Evolutionary conservation across 2,888 invertebrate species (phyloP).

Genomic region (Epiblema foenella): DNA sequence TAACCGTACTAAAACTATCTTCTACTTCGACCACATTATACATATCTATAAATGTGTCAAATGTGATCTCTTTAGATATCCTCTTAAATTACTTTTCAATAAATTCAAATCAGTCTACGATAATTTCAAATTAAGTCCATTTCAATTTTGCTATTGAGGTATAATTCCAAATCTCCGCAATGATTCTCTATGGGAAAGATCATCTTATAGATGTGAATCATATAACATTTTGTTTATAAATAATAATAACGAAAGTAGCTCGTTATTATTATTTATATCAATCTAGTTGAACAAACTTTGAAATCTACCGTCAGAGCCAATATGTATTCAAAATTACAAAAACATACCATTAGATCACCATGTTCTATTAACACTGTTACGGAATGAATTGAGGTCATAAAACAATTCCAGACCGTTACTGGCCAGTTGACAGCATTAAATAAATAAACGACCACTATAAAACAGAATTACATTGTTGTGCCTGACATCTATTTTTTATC

Average conservation of each 20-base stretch:
- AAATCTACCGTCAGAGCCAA: neutral
- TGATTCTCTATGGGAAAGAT: neutral
- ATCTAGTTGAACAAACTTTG: neutral
- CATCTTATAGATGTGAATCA: neutral
- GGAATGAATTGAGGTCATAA: slow-evolving; percentile 42
- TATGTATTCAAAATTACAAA: neutral
- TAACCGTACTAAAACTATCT: neutral
- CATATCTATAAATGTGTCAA: neutral
- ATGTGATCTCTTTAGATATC: neutral
- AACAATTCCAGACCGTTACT: slow-evolving; percentile 59
- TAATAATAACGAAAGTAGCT: neutral
- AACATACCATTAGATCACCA: neutral
- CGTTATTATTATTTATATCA: too few species aligned
- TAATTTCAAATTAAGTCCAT: neutral
- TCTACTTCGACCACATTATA: neutral
- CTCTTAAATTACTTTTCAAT: neutral
- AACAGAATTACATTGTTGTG: slow-evolving; percentile 68
- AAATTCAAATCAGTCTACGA: neutral
- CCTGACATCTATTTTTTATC: slow-evolving; percentile 65
- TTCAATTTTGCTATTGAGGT: neutral
- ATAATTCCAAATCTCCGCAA: neutral
- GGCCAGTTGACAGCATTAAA: slow-evolving; percentile 56
- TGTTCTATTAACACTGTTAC: slow-evolving; percentile 19
- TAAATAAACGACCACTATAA: slow-evolving; percentile 61
- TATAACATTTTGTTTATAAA: neutral